Evolutionary conservation across 2,888 invertebrate species (phyloP), one percentile per base, ranked within the genome.

Genomic region (Geotrupes spiniger): DNA sequence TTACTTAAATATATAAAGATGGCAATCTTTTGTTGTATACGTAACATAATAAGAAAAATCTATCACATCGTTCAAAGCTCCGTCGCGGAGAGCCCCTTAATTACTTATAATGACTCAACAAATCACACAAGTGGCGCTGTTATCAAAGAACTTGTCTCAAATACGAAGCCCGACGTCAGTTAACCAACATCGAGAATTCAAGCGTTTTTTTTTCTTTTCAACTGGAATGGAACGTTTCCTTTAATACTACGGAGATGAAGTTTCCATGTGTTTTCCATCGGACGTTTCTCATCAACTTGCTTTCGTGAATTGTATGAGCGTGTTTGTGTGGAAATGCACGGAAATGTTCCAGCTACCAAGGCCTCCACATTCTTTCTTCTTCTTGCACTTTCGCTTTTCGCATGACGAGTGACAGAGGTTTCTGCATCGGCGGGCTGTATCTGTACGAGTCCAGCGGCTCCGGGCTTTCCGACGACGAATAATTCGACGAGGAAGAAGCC

Each of bases 311-410:
- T n/a, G n/a, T n/a, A n/a, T n/a, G n/a, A n/a, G n/a, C n/a, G n/a
- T n/a, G n/a, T n/a, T n/a, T n/a, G n/a, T n/a, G n/a, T n/a, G n/a
- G n/a, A n/a, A 33, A 8, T 33, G 33, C 11, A 33, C n/a, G n/a
- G n/a, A n/a, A 33, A 9, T 12, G 14, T 12, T 2, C 8, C 4
- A 33, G 38, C 39, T 49, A 72, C 90, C 89, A 90, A 2, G 89
- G 89, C 64, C 89, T 78, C 89, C 90, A 90, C 16, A 87, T 87
- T 64, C 85, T 85, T 36, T 87, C 87, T 52, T 79, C 76, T 52
- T 74, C 73, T 46, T 76, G 76, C 44, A 68, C 60, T 1, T 75
- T 74, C 59, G 6, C 77, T 76, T 79, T 86, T 65, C 82, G 82
- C 61, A 87, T 87, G 11, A 89, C 89, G 57, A 89, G 74, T 2